Percentiles rank a stretch among this genome's conserved stretches.
These are phyloP conservation scores for Aplysia californica DNA, from an alignment of 1,140 invertebrate species.

Conservation along the genomic window DNA sequence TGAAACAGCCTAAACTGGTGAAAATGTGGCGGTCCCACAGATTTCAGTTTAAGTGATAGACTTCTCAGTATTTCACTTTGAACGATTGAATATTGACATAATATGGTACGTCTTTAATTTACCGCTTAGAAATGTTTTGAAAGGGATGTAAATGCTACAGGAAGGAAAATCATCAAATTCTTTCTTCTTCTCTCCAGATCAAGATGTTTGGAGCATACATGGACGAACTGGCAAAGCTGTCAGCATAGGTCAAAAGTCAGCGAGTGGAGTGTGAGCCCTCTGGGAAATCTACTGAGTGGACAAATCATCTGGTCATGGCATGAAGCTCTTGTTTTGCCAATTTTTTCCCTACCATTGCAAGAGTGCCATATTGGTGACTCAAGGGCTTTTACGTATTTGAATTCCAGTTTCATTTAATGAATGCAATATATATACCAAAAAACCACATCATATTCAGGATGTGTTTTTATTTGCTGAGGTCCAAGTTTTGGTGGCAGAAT, in stretches of 20 bases:
- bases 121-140: background rate
- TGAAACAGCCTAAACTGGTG: too few species aligned
- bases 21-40: background rate
- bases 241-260: background rate
- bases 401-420: background rate
- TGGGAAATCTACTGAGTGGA: background rate
- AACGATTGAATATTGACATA: background rate
- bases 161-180: too few species aligned
- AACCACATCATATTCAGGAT: background rate
- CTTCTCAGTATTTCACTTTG: background rate
- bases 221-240: conserved; percentile 77
- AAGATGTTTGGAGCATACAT: conserved; percentile 88
- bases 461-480: background rate
- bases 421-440: background rate
- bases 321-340: background rate
- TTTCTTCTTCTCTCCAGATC: conserved; percentile 75
- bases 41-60: background rate
- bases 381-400: background rate
- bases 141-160: too few species aligned
- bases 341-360: background rate
- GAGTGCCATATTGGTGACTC: background rate
- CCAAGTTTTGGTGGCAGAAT: background rate
- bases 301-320: background rate
- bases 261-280: background rate
- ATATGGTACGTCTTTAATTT: background rate